Evolutionary conservation across 1,140 invertebrate genomes (phyloP), one percentile per base, ranked within the genome.

Genomic region (Sycophila sp.): DNA sequence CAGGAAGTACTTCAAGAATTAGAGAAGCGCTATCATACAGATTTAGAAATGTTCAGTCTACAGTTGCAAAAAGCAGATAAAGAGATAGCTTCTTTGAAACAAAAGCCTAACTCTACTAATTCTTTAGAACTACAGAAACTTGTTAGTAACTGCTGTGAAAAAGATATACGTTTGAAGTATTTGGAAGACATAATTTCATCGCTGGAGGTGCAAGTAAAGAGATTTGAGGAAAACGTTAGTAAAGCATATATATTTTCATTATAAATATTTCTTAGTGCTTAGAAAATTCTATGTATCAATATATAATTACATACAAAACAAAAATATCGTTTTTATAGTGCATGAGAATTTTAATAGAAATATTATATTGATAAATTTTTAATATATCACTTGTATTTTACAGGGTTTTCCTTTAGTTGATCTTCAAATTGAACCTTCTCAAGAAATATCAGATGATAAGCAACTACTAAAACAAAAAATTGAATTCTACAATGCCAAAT

Each of bases 401-500:
- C 68, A 87, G 86, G 71, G 81, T 22, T 81, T 87, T 74, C 77
- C 81, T 69, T 82, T 85, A 5, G 76, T 84, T 15, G 71, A 81
- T 28, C 49, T 84, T 53, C 79, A 80, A 0, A 51, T 85, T 24
- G 78, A 75, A 4, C 79, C 79, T 38, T 40, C 73, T 28, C 47
- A 71, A 6, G 42, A 70, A 22, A 58, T 68, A 2, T 70, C 69
- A 8, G 2, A 68, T 51, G 78, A 83, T 58, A 78, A 76, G 68
- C 63, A 76, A 6, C 69, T 76, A 26, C 80, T 87, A 19, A 67
- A 78, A 22, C 51, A 82, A 51, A 87, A 86, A 49, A 77, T 88
- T 7, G 85, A 85, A 58, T 65, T 85, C 1, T 88, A 88, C 65
- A 84, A 87, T 58, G 75, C 81, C 22, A 86, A 82, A 13, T 69